Base-by-base conservation (phyloP, 2,797 vertebrate species). In the Podarcis siculus region DNA sequence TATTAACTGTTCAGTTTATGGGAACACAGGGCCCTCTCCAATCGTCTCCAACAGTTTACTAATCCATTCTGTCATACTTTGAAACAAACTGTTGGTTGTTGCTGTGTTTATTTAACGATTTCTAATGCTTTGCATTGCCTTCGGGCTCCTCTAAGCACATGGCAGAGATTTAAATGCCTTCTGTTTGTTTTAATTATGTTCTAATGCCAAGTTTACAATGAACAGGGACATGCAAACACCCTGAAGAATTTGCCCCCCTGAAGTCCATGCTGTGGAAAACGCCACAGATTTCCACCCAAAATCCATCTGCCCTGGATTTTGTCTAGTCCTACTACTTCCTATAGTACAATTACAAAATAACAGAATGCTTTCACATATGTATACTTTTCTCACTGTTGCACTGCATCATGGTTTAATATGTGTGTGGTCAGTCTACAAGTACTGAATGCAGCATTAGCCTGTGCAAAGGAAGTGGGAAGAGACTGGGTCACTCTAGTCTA, bases 111-210 rank as follows among this genome's bases (percentile, higher is more conserved):
- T 37, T 17, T 35, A 19, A 6, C 72, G 8, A 32, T 73, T 73
- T 73, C 35, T 73, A 73, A 73, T 37, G 72, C 89, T 72, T 0
- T 0, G 79, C 79, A 69, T 90, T 91, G 88, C 71, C 83, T 64
- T 19, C 35, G 90, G 85, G 73, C 87, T 94, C 89, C 89, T 92
- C 92, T 75, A 71, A 13, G 88, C 35, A 73, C 72, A 73, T 73
- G 72, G 32, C 32, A 73, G 32, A 35, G 13, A 19, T 73, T 35
- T 73, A 21, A 73, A 37, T 73, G 61, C 61, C 61, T 64, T 64
- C 61, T 64, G 32, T 73, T 73, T 73, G n/a, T 73, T 73, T 73
- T 35, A 73, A 73, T 37, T 32, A 21, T 73, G 35, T 19, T 37
- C n/a, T 73, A 73, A 37, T 27, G 35, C 72, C 72, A 17, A 35